Evolutionary conservation across 1,140 invertebrate species (phyloP).

Genomic region (Drosophila tani): DNA sequence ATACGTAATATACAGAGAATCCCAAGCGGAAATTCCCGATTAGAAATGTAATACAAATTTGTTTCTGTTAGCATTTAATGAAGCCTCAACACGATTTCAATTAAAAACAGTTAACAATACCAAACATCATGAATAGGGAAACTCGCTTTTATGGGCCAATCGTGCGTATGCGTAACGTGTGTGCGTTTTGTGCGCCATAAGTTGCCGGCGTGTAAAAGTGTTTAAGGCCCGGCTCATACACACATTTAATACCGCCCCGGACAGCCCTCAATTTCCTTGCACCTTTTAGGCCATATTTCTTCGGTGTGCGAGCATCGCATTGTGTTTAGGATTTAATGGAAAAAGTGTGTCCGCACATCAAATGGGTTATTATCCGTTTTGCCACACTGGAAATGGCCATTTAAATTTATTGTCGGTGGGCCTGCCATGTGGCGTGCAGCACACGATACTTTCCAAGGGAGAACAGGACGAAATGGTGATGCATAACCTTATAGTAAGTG

Average conservation of each 20-base stretch:
- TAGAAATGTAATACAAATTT: background rate
- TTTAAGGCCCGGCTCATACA: constrained; percentile 25
- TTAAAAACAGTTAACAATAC: constrained; percentile 46
- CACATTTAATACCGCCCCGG: constrained; percentile 24
- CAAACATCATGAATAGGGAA: constrained; percentile 20
- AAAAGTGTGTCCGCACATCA: constrained; percentile 48
- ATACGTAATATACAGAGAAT: constrained; percentile 5
- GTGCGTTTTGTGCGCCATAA: constrained; percentile 32
- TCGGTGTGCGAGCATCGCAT: constrained; percentile 45
- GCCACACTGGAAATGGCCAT: constrained; percentile 45
- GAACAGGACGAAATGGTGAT: constrained; percentile 31
- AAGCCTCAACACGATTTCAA: constrained; percentile 43
- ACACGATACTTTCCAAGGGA: constrained; percentile 18
- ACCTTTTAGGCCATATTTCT: constrained; percentile 40
- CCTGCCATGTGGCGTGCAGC: constrained; percentile 37
- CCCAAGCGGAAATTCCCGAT: background rate
- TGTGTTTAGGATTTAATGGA: constrained; percentile 48
- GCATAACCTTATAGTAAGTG: constrained; percentile 30
- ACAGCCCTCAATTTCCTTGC: background rate
- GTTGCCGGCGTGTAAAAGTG: constrained; percentile 39
- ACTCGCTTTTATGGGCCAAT: constrained; percentile 38
- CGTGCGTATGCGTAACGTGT: constrained; percentile 56
- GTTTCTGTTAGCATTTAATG: background rate
- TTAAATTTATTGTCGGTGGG: constrained; percentile 39
- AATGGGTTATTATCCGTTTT: constrained; percentile 54